phyloP scores from a whole-genome alignment of 2,888 invertebrate genomes.

The Adelognathus sp. region DNA sequence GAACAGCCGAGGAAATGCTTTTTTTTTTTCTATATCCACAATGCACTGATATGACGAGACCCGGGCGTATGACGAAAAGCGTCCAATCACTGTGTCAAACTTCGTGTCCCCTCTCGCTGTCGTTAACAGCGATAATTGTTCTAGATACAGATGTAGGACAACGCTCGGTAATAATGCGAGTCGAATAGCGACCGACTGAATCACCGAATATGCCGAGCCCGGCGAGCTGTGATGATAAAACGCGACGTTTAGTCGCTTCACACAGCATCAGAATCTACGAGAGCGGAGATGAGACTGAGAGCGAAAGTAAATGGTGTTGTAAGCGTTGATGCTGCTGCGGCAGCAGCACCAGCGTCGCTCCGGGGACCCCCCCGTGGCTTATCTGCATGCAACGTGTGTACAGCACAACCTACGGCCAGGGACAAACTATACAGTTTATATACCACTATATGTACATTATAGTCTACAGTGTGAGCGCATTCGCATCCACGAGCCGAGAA shows the following conservation, averaged over 20 bases:
- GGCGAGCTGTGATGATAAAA: background rate
- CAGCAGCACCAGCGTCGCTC: background rate
- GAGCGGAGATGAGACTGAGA: background rate
- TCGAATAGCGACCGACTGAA: conserved; percentile 3
- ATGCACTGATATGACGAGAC: background rate
- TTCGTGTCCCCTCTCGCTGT: background rate
- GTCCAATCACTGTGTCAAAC: background rate
- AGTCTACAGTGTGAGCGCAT: background rate
- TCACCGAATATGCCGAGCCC: conserved; percentile 11
- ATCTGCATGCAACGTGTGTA: conserved; percentile 46
- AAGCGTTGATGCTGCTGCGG: background rate
- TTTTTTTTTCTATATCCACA: too few species aligned
- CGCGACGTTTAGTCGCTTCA: background rate
- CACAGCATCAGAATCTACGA: background rate
- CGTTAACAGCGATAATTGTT: conserved; percentile 10
- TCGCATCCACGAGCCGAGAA: background rate
- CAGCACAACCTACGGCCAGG: conserved; percentile 22
- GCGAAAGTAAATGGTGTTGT: conserved; percentile 24
- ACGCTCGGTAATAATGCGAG: conserved; percentile 27
- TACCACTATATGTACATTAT: background rate
- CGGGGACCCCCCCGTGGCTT: conserved; percentile 32
- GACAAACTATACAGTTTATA: conserved; percentile 10
- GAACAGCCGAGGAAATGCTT: background rate
- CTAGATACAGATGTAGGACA: conserved; percentile 35
- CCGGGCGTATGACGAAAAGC: background rate